Percentiles rank a stretch among this genome's conserved stretches.
Evolutionary conservation across 1,140 invertebrate species (phyloP).

Genomic region (Drosophila athabasca): DNA sequence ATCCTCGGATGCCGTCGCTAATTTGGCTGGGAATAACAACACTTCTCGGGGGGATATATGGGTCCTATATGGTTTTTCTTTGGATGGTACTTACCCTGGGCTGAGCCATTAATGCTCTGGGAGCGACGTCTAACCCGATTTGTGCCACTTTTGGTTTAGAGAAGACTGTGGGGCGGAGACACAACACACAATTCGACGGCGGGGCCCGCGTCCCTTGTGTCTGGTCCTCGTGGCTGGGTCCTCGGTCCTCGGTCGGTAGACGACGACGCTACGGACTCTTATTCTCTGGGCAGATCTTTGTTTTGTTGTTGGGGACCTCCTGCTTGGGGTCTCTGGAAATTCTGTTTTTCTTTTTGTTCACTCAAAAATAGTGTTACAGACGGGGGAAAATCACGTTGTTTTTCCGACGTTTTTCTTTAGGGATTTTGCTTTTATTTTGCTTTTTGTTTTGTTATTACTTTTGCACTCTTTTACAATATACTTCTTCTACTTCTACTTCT

Average conservation of each 20-base stretch:
- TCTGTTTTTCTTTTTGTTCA: constrained; percentile 3
- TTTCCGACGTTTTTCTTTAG: constrained; percentile 10
- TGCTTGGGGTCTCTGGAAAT: constrained; percentile 37
- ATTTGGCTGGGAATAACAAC: constrained; percentile 14
- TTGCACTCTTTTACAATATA: constrained; percentile 25
- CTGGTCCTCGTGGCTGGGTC: constrained; percentile 6
- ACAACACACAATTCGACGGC: constrained; percentile 63
- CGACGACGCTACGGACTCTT: constrained; percentile 20
- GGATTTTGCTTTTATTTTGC: constrained; percentile 35
- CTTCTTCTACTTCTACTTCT: constrained; percentile 4
- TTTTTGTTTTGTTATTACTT: constrained; percentile 59
- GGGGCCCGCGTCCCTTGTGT: constrained; percentile 52
- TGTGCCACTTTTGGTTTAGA: constrained; percentile 83
- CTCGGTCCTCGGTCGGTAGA: too few relatives aligned
- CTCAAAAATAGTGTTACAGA: constrained; percentile 3
- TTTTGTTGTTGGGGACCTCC: constrained; percentile 37
- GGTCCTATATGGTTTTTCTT: background rate
- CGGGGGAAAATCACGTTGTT: constrained; percentile 2
- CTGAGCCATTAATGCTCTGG: constrained; percentile 84
- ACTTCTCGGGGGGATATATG: constrained; percentile 5
- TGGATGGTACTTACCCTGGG: constrained; percentile 78
- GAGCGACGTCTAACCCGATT: constrained; percentile 84
- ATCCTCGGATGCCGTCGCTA: constrained; percentile 25
- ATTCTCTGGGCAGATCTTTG: constrained; percentile 15
- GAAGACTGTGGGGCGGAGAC: constrained; percentile 65